Evolutionary conservation across 2,888 invertebrate genomes (phyloP).

Genomic region (Leucophora obtusa): DNA sequence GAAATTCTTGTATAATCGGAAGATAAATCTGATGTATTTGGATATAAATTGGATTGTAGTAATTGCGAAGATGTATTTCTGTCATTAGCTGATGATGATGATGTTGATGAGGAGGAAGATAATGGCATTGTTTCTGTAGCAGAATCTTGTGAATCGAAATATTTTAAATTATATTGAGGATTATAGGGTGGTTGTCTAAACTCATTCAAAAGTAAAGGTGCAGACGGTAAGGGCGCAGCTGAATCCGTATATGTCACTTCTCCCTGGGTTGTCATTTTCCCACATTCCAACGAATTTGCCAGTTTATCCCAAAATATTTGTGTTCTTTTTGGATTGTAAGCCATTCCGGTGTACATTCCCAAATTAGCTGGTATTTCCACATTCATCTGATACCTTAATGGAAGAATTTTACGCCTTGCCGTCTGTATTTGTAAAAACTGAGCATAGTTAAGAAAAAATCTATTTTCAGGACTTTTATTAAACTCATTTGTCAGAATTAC

Average conservation of each 20-base stretch:
- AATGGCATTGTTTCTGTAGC: not conserved
- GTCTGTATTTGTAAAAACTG: conserved; percentile 87
- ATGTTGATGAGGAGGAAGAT: not conserved
- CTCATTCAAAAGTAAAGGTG: not conserved
- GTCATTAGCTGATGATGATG: too few species aligned
- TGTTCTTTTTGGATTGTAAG: conserved; percentile 76
- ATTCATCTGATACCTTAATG: conserved; percentile 84
- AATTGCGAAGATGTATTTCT: too few species aligned
- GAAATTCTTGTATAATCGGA: too few species aligned
- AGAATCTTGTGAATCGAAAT: too few species aligned
- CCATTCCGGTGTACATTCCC: conserved; percentile 83
- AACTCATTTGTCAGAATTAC: conserved; percentile 89
- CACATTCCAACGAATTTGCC: conserved; percentile 3
- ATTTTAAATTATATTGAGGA: not conserved
- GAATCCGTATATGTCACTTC: not conserved
- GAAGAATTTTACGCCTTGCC: conserved; percentile 84
- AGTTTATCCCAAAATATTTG: conserved; percentile 20
- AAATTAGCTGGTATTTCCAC: conserved; percentile 82
- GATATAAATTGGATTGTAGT: too few species aligned
- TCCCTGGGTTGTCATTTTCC: not conserved
- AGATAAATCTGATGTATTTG: too few species aligned
- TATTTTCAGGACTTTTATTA: conserved; percentile 85
- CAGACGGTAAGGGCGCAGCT: not conserved
- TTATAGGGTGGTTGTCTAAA: not conserved
- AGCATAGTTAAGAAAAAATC: conserved; percentile 89